A percentile compares a stretch with the other conserved stretches of the same genome.
Conservation (phyloP, 2,797 vertebrate species). For the Enteromius viviparus region DNA sequence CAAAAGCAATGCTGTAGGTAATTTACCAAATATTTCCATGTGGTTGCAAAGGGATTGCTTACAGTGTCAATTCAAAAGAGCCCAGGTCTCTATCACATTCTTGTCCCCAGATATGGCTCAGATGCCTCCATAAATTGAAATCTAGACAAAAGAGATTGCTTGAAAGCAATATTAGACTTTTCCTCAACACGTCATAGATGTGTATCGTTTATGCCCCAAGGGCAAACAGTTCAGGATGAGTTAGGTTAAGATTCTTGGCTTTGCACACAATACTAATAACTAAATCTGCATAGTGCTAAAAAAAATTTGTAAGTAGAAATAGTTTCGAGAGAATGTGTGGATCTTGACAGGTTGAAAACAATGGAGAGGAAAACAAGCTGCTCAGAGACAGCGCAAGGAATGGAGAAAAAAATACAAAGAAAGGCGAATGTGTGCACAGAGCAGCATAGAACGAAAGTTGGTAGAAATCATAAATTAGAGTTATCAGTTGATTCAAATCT, state of each 20-base stretch:
- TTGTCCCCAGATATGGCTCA: neutral
- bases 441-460: neutral
- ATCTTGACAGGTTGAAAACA: slow-evolving; percentile 27
- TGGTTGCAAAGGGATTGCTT: neutral
- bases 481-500: too few species aligned
- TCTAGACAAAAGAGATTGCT: neutral
- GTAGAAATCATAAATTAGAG: neutral
- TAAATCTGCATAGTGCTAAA: neutral
- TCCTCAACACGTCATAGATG: neutral
- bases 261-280: neutral
- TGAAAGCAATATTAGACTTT: neutral
- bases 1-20: slow-evolving; percentile 10
- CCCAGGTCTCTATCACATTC: neutral
- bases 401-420: neutral
- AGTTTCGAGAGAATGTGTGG: neutral
- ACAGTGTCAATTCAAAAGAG: neutral
- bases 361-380: slow-evolving; percentile 9
- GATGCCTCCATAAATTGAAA: neutral
- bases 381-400: slow-evolving; percentile 1
- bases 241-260: neutral
- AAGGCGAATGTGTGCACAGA: neutral
- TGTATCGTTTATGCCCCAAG: neutral
- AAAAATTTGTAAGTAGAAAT: neutral
- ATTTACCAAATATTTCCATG: neutral
- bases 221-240: neutral